Evolutionary conservation across 2,888 invertebrate genomes (phyloP), one percentile per base, ranked within the genome.

Genomic region (Microplitis deprimator): DNA sequence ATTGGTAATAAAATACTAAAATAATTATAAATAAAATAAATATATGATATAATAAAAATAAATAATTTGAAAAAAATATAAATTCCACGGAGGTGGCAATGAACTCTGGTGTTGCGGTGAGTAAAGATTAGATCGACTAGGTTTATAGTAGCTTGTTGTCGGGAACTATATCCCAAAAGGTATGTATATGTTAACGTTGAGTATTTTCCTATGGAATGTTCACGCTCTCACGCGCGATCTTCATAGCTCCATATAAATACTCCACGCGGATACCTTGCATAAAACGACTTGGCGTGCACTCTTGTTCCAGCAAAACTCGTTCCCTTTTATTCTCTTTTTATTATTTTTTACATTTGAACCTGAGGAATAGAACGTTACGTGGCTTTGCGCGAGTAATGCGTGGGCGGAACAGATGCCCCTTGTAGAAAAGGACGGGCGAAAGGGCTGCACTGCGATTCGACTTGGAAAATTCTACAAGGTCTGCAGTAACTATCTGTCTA

Each of bases 271-370:
- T 80, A 78, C 77, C 76, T 68, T 73, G 72, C 78, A 80, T 80
- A 82, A 50, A 81, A 79, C 80, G 76, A 81, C 79, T 78, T 78
- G 68, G 75, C 73, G 70, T 75, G 77, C 77, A 77, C 82, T 79
- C 81, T 82, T 81, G 81, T 82, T 82, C 80, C 81, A 78, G 80
- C 81, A 76, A 79, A 82, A 82, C 82, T 82, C 81, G 82, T 82
- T 80, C 78, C 74, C 74, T 78, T 50, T 70, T 70, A 16, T 61
- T 68, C 6, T 68, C n/a, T 65, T 67, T 17, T 59, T 69, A 61
- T 76, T 16, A n/a, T 67, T 72, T 40, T 62, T 68, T 10, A 61
- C 29, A 71, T 61, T 71, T 72, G 41, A 41, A 39, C n/a, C 60
- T 29, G 16, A 10, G 13, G 7, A 38, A 29, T 77, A 78, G 80